Percentiles rank a stretch among this genome's conserved stretches.
Evolutionary conservation across 2,797 vertebrate genomes (phyloP).

Genomic region (Myotis daubentonii): DNA sequence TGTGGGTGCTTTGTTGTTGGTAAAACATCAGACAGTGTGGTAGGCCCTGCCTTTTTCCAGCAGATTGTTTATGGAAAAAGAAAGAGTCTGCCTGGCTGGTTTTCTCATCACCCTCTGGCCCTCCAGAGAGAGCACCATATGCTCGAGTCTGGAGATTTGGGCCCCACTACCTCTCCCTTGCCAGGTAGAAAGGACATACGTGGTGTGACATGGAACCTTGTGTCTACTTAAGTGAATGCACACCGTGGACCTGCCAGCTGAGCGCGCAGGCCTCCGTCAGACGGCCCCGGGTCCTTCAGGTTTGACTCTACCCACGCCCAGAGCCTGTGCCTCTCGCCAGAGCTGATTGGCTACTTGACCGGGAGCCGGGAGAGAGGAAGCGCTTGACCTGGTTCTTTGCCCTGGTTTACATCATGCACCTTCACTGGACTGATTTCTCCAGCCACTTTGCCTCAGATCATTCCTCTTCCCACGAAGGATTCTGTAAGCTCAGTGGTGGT

Average conservation of each 20-base stretch:
- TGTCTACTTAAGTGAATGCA: not conserved
- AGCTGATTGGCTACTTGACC: not conserved
- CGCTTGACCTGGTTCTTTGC: not conserved
- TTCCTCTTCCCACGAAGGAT: not conserved
- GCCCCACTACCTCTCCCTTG: not conserved
- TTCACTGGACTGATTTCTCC: not conserved
- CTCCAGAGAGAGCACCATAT: not conserved
- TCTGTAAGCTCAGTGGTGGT: constrained; percentile 70
- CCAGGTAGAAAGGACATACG: constrained; percentile 3
- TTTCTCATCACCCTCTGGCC: constrained; percentile 21
- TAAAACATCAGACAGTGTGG: not conserved
- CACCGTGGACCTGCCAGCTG: not conserved
- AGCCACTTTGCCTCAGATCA: not conserved
- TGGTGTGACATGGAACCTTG: not conserved
- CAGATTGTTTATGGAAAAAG: not conserved
- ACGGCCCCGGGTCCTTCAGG: not conserved
- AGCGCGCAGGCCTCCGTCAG: not conserved
- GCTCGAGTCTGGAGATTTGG: not conserved
- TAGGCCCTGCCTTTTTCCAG: not conserved
- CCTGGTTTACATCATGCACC: not conserved
- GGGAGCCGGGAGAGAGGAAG: not conserved
- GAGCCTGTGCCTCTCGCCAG: not conserved
- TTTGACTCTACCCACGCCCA: not conserved
- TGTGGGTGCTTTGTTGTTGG: not conserved
- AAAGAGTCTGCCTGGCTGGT: not conserved